These are phyloP conservation scores for Peromyscus maniculatus DNA, from an alignment of 2,113 vertebrate genomes.

Conservation along the genomic window DNA sequence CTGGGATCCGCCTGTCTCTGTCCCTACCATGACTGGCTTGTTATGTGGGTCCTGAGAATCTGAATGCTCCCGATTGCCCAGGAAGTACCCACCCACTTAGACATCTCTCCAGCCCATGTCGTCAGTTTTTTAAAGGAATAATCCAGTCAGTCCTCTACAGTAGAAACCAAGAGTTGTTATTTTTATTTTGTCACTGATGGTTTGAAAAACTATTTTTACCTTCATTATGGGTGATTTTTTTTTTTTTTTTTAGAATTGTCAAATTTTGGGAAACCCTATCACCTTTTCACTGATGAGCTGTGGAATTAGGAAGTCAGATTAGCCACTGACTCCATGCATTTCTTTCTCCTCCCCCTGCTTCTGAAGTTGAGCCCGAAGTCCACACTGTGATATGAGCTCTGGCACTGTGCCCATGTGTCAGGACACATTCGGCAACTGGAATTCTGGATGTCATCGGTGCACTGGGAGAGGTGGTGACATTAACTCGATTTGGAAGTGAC, in stretches of 20 bases:
- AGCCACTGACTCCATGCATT: background rate
- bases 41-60: background rate
- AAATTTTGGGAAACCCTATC: background rate
- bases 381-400: background rate
- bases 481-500: background rate
- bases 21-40: too few relatives aligned
- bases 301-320: background rate
- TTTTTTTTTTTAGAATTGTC: background rate
- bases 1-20: background rate
- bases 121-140: background rate
- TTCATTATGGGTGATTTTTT: background rate
- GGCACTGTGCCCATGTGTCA: background rate
- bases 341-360: background rate
- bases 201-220: constrained; percentile 21
- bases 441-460: background rate
- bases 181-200: background rate
- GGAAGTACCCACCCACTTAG: background rate
- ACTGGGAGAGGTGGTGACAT: background rate
- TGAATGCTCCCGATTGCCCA: background rate
- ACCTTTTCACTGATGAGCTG: background rate
- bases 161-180: background rate
- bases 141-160: background rate
- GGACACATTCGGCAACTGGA: background rate
- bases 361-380: background rate
- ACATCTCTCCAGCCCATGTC: background rate